A percentile compares a stretch with the other conserved stretches of the same genome.
Evolutionary conservation across 2,888 invertebrate species (phyloP).

Genomic region (Cephonodes hylas): DNA sequence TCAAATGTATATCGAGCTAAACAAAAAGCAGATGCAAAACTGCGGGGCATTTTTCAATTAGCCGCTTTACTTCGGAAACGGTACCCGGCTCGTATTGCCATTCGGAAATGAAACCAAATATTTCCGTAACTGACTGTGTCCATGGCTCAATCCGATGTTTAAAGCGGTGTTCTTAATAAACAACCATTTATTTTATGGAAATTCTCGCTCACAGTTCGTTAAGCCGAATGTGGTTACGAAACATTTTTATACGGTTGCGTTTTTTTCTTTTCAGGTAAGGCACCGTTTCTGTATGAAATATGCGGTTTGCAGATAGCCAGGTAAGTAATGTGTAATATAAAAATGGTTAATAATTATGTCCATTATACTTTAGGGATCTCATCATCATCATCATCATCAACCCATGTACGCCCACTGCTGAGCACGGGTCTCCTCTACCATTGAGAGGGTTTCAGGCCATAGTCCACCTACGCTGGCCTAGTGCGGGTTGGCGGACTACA

Average conservation of each 20-base stretch:
- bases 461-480: too few relatives aligned
- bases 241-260: constrained; percentile 23
- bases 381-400: too few relatives aligned
- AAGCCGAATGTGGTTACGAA: constrained; percentile 28
- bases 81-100: constrained; percentile 20
- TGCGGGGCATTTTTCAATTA: constrained; percentile 36
- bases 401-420: too few relatives aligned
- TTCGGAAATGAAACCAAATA: constrained; percentile 50
- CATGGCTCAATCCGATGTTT: constrained; percentile 46
- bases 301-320: background rate
- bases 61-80: constrained; percentile 23
- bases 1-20: background rate
- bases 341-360: background rate
- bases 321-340: background rate
- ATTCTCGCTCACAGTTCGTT: constrained; percentile 55
- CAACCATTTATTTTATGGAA: constrained; percentile 56
- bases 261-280: constrained; percentile 50
- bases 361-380: too few relatives aligned
- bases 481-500: too few relatives aligned
- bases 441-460: too few relatives aligned
- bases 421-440: too few relatives aligned
- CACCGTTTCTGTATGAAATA: background rate
- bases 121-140: constrained; percentile 40
- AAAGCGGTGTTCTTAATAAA: constrained; percentile 43
- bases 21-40: constrained; percentile 31